These are phyloP conservation scores for Eupristina koningsbergeri DNA, from an alignment of 1,140 invertebrate genomes.

Conservation along the genomic window DNA sequence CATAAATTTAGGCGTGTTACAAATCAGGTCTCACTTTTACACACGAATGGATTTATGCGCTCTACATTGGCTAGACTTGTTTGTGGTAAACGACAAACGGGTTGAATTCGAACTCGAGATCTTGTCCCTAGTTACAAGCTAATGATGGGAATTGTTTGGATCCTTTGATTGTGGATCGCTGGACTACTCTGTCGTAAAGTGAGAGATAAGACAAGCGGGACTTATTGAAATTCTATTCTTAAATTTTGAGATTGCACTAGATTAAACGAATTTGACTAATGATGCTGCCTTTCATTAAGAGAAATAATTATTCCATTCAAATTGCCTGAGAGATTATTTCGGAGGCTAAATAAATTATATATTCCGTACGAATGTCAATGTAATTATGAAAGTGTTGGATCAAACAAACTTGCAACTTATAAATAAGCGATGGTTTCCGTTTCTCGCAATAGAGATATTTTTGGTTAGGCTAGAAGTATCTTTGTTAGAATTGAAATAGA, in stretches of 20 bases:
- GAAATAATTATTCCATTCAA: not conserved
- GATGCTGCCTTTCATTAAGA: not conserved
- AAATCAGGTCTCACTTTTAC: not conserved
- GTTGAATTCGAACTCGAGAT: not conserved
- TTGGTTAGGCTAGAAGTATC: not conserved
- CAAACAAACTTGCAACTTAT: not conserved
- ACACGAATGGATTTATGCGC: not conserved
- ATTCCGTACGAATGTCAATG: not conserved
- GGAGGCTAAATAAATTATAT: no score
- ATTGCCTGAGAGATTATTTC: not conserved
- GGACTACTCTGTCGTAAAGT: not conserved
- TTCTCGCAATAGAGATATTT: not conserved
- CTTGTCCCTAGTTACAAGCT: conserved; percentile 6
- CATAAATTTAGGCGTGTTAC: not conserved
- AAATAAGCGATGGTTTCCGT: not conserved
- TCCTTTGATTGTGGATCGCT: not conserved
- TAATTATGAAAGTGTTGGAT: not conserved
- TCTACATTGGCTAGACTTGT: not conserved
- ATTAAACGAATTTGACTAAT: conserved; percentile 8
- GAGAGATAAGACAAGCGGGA: not conserved
- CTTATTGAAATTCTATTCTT: not conserved
- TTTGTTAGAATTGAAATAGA: no score
- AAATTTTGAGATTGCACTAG: not conserved
- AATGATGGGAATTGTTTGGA: conserved; percentile 8
- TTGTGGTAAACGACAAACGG: not conserved